phyloP scores from a whole-genome alignment of 1,140 invertebrate species.

The Tetramorium parvispinum region DNA sequence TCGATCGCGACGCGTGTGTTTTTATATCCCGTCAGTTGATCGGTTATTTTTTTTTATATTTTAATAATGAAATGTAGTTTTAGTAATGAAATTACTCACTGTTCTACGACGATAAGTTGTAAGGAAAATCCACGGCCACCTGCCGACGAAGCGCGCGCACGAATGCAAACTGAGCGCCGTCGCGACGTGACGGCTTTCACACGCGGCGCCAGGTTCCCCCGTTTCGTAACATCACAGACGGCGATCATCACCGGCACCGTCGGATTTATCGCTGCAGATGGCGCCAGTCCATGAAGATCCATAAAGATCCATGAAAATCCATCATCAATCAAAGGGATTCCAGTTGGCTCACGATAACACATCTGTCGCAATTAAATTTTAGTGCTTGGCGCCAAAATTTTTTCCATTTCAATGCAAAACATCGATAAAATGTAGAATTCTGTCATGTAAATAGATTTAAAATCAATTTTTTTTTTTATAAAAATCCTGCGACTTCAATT shows the following conservation, averaged over 20 bases:
- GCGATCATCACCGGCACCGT: neutral
- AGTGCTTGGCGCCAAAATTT: no score
- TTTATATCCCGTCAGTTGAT: neutral
- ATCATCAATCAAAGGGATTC: neutral
- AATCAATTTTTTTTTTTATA: neutral
- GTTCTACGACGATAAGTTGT: neutral
- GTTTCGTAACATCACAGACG: neutral
- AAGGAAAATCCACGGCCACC: neutral
- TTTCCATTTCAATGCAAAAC: neutral
- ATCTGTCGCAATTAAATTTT: neutral
- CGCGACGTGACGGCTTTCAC: neutral
- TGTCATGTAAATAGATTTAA: neutral
- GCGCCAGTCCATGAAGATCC: conserved; percentile 8
- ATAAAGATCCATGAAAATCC: neutral
- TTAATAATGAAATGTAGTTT: no score
- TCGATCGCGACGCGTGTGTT: neutral
- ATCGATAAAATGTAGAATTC: neutral
- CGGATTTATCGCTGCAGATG: conserved; percentile 7
- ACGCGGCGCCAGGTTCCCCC: conserved; percentile 11
- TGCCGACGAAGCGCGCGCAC: conserved; percentile 14
- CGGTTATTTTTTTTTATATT: neutral
- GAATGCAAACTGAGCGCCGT: conserved; percentile 30
- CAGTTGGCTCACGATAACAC: neutral
- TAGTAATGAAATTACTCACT: neutral
- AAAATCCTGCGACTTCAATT: neutral